These are phyloP conservation scores for Esox lucius DNA, from an alignment of 2,797 vertebrate genomes.

Conservation along the genomic window DNA sequence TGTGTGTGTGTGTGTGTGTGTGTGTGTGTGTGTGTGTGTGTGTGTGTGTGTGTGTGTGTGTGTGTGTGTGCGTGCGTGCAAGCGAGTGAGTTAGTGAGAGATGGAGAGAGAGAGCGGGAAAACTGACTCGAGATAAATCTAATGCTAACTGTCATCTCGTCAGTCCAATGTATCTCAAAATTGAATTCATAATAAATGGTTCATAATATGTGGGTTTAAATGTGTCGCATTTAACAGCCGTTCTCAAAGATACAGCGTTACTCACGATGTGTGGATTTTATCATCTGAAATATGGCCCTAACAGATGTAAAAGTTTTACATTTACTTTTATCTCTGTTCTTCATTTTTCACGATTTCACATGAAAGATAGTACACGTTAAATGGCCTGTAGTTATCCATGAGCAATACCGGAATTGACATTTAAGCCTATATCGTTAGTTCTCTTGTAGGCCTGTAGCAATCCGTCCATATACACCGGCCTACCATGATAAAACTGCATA, in stretches of 20 bases:
- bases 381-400: slow-evolving; percentile 32
- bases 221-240: slow-evolving; percentile 35
- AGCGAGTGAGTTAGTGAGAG: background rate
- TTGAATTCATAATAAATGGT: slow-evolving; percentile 40
- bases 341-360: slow-evolving; percentile 65
- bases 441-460: background rate
- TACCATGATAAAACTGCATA: background rate
- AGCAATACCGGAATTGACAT: slow-evolving; percentile 40
- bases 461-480: too few relatives aligned
- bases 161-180: slow-evolving; percentile 27
- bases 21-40: slow-evolving; percentile 10
- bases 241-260: slow-evolving; percentile 31
- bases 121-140: slow-evolving; percentile 5
- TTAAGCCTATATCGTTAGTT: slow-evolving; percentile 3
- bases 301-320: slow-evolving; percentile 64
- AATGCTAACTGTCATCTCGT: slow-evolving; percentile 31
- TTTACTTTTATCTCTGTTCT: slow-evolving; percentile 63
- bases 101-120: background rate
- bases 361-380: slow-evolving; percentile 57
- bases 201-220: slow-evolving; percentile 40
- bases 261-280: slow-evolving; percentile 63
- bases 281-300: slow-evolving; percentile 63
- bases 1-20: slow-evolving; percentile 2
- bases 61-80: slow-evolving; percentile 7
- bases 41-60: slow-evolving; percentile 20